Conservation (phyloP, 2,113 vertebrate genomes). For the Rhizomys pruinosus region DNA sequence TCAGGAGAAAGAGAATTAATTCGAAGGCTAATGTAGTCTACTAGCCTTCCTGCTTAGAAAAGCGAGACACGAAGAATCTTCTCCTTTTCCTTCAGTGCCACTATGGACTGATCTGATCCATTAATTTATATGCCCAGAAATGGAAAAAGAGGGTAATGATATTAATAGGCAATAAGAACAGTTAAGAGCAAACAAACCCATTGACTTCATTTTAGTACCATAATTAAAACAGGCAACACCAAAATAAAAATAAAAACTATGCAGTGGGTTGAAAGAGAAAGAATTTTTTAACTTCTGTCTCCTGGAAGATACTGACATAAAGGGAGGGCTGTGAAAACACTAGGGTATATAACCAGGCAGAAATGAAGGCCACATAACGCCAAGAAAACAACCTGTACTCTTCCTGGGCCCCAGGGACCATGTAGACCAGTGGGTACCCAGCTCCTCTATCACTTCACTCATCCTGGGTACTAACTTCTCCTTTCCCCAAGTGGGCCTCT, state of each 20-base stretch:
- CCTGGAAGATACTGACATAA: conserved; percentile 25
- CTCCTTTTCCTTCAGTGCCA: background rate
- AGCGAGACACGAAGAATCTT: background rate
- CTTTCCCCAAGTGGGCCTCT: background rate
- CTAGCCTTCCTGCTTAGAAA: conserved; percentile 5
- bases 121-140: conserved; percentile 23
- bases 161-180: conserved; percentile 4
- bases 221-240: conserved; percentile 7
- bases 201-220: conserved; percentile 17
- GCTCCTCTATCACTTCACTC: background rate
- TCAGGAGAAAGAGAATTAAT: conserved; percentile 43
- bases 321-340: background rate
- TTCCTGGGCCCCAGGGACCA: background rate
- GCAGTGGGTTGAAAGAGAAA: background rate
- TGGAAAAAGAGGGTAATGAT: background rate
- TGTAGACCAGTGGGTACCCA: background rate
- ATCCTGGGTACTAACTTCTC: background rate
- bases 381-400: conserved; percentile 8
- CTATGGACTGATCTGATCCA: background rate
- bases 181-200: conserved; percentile 20
- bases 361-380: conserved; percentile 17
- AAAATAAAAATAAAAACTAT: conserved; percentile 22
- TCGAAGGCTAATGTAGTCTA: background rate
- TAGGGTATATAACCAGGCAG: background rate
- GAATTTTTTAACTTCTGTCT: conserved; percentile 9